Evolutionary conservation across 1,140 invertebrate species (phyloP), one percentile per base, ranked within the genome.

Genomic region (Eufriesea mexicana): DNA sequence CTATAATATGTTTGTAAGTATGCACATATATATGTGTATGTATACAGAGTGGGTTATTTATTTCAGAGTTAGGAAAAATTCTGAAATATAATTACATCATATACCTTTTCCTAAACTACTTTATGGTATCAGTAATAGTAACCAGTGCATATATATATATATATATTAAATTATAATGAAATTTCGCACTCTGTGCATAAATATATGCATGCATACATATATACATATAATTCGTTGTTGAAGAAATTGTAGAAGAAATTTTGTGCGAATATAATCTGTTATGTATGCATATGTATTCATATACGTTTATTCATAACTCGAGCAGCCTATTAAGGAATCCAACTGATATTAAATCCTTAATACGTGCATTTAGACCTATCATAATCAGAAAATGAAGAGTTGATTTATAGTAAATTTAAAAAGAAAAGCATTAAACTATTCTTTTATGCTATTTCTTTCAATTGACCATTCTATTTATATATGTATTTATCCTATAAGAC

Each of bases 191-290:
- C 54, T 61, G 55, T 61, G 67, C 55, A 79, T 61, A 79, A 49
- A 47, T 79, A 61, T 72, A 71, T 79, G 67, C 68, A 72, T 79
- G 54, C 55, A 49, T 79, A 72, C 42, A 61, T 72, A 42, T 51
- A 72, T 79, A 72, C 25, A 62, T 72, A 61, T 49, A 79, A 79
- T 72, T 79, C 51, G 23, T 79, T 79, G 78, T 79, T 71, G 45
- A 79, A 71, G 10, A 70, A 62, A 61, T 42, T 79, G 57, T 79
- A 72, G 78, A 51, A 71, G 71, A 79, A 62, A 76, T 76, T 64
- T 49, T 10, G 8, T 64, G 74, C 47, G 59, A 76, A 76, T 76
- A 62, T 76, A 76, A 76, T 61, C 74, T 71, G 67, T 71, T 79
- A 61, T 25, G 12, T 51, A 28, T 12, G n/a, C 45, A 70, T 79